phyloP scores from a whole-genome alignment of 1,140 invertebrate genomes.

The Elysia chlorotica region DNA sequence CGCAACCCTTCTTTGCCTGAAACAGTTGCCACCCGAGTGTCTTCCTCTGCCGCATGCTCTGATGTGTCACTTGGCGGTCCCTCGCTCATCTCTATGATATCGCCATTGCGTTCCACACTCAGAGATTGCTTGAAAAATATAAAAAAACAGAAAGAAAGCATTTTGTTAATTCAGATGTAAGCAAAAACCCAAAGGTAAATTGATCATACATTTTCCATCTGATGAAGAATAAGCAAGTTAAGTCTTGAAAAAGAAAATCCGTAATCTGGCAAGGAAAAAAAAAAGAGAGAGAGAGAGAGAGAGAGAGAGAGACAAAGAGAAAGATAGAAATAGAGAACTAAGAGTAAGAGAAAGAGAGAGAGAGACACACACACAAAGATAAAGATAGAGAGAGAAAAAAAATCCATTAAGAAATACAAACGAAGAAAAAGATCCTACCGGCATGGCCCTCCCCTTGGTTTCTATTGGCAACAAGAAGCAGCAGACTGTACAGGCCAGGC shows the following conservation, averaged over 20 bases:
- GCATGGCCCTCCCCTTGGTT: conserved; percentile 40
- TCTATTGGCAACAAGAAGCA: conserved; percentile 41
- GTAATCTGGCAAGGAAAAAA: too few relatives aligned
- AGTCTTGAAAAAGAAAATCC: too few relatives aligned
- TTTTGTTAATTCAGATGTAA: not conserved
- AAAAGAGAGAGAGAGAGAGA: not conserved
- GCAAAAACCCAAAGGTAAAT: too few relatives aligned
- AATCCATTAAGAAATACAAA: not conserved
- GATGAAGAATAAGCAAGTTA: too few relatives aligned
- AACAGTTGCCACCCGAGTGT: not conserved
- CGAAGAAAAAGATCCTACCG: conserved; percentile 27
- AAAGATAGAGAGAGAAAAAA: not conserved
- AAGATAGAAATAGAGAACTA: not conserved
- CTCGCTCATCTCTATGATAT: not conserved
- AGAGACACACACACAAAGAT: not conserved
- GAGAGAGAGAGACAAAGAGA: not conserved
- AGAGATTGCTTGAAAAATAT: not conserved
- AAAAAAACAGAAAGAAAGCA: not conserved
- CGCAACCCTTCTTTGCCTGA: not conserved
- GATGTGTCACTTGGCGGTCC: not conserved
- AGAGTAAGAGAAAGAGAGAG: not conserved
- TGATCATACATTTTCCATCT: too few relatives aligned
- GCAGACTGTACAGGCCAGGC: conserved; percentile 27
- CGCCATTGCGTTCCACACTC: not conserved
- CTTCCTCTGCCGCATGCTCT: not conserved